A percentile compares a stretch with the other conserved stretches of the same genome.
Conservation (phyloP, 2,113 vertebrate species). For the Oxygymnocypris stewartii region DNA sequence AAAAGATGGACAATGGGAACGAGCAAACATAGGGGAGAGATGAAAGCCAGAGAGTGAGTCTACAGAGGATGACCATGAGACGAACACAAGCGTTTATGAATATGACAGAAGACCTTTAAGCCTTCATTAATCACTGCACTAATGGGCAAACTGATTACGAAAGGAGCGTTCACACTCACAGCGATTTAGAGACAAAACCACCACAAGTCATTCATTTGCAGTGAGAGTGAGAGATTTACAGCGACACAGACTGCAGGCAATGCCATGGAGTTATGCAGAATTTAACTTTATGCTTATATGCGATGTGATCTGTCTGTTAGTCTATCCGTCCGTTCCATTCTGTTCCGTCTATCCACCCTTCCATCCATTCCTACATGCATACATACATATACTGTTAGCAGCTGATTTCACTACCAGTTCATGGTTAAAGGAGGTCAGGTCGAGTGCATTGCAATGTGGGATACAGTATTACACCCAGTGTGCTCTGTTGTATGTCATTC, state of each 20-base stretch:
- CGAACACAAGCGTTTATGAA: neutral
- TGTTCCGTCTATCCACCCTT: constrained; percentile 59
- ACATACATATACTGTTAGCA: no score
- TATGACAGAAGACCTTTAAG: constrained; percentile 41
- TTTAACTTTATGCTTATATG: no score
- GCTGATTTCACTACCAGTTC: no score
- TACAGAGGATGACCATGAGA: constrained; percentile 4
- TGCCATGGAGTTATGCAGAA: neutral
- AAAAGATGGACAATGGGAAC: neutral
- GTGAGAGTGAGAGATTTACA: neutral
- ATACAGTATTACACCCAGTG: no score
- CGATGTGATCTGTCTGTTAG: constrained; percentile 48
- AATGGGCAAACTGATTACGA: constrained; percentile 42
- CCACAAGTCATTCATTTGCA: neutral
- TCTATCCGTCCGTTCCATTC: constrained; percentile 42
- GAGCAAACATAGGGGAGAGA: neutral
- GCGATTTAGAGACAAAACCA: neutral
- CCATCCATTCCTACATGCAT: neutral
- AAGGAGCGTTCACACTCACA: neutral
- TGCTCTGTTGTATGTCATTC: no score
- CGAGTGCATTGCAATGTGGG: no score
- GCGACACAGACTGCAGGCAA: neutral
- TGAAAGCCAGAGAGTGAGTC: neutral
- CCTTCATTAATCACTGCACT: constrained; percentile 28
- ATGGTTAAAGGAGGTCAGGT: no score